Base-by-base conservation (phyloP, 2,888 invertebrate genomes). In the Scrobipalpa costella region DNA sequence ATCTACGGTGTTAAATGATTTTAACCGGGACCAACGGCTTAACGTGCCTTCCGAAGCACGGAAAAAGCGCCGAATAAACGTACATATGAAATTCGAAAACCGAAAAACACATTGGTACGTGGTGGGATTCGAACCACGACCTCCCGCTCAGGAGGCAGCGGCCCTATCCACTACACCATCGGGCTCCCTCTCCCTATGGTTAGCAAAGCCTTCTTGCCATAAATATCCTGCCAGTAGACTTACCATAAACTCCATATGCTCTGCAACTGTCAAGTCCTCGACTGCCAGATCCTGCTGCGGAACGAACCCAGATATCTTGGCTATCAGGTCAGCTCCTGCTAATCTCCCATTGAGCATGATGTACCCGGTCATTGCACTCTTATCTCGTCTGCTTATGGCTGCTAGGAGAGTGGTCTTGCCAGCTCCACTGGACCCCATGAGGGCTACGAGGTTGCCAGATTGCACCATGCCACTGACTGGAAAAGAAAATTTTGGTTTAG, bases 231-330 rank as follows among this genome's bases (percentile, higher is more conserved):
- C 44, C 13, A 49, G 17, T 19, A 8, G 33, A 63, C 89, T 88
- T 81, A 97, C 98, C 95, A 97, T 96, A 80, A 98, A 97, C 76
- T 94, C 94, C 84, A 98, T 94, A 80, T 97, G 97, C 80, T 98
- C 98, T 65, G 92, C 86, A 13, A 97, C 96, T 0, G 95, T 96
- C 66, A 98, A 88, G 33, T 95, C 94, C 63, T 95, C 95, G 17
- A 97, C 93, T 67, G 95, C 95, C 71, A 97, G 90, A 85, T 97
- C 97, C 70, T 96, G 94, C 80, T 98, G 98, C 7, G 97, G 97
- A 55, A 97, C 94, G 85, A 97, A 98, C 67, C 96, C 96, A 1
- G 97, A 96, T 70, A 97, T 93, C 74, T 94, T 93, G 70, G 95
- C 93, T 88, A 96, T 94, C 61, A 94, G 91, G 71, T 93, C 91